Conservation (phyloP, 2,888 invertebrate genomes). For the Proisotoma minuta region DNA sequence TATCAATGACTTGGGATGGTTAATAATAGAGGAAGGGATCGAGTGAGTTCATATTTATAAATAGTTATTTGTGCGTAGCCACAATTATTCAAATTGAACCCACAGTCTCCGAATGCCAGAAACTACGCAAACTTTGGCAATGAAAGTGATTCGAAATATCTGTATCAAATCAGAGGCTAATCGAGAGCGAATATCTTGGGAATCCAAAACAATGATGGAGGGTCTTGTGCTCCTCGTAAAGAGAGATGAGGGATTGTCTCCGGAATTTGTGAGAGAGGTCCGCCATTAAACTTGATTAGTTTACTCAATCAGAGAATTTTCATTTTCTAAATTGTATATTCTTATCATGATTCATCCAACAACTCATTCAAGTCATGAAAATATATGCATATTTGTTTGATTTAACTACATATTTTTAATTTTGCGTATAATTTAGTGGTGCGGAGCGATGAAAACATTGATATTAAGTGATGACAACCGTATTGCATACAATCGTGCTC, state of each 20-base stretch:
- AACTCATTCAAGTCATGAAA: neutral
- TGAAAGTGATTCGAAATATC: conserved; percentile 38
- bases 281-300: conserved; percentile 6
- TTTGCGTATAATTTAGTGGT: too few relatives aligned
- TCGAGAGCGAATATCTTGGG: conserved; percentile 33
- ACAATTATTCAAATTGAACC: neutral
- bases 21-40: conserved; percentile 35
- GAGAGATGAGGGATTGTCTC: conserved; percentile 18
- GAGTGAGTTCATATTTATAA: conserved; percentile 27
- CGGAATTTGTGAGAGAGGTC: conserved; percentile 38
- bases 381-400: neutral
- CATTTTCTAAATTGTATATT: neutral
- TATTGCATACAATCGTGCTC: conserved; percentile 39
- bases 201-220: conserved; percentile 18
- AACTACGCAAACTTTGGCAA: conserved; percentile 22
- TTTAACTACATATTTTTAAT: too few relatives aligned
- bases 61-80: neutral
- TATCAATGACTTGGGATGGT: conserved; percentile 35
- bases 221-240: conserved; percentile 27
- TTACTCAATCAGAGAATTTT: neutral
- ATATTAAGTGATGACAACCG: conserved; percentile 36
- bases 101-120: conserved; percentile 17
- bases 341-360: neutral
- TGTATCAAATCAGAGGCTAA: conserved; percentile 41
- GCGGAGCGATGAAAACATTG: conserved; percentile 36